A percentile compares a stretch with the other conserved stretches of the same genome.
These are phyloP conservation scores for Phanerotoma sp. DNA, from an alignment of 2,888 invertebrate genomes.

Conservation along the genomic window DNA sequence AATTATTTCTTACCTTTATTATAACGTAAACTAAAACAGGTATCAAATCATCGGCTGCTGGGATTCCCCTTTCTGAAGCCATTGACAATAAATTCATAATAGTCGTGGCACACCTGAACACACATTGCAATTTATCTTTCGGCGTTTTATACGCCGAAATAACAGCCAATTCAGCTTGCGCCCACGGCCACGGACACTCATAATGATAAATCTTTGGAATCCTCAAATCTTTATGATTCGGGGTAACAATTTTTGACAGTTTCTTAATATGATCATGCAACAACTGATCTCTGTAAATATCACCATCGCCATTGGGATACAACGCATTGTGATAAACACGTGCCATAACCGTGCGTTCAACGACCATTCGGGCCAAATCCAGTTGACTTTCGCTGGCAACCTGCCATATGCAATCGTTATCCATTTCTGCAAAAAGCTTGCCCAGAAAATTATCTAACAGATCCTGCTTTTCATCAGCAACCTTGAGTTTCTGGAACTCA, in stretches of 20 bases:
- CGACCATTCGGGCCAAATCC: slow-evolving; percentile 75
- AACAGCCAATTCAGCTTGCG: slow-evolving; percentile 84
- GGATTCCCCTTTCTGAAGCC: slow-evolving; percentile 73
- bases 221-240: slow-evolving; percentile 76
- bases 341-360: slow-evolving; percentile 90
- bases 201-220: slow-evolving; percentile 82
- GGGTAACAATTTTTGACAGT: slow-evolving; percentile 72
- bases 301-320: slow-evolving; percentile 97
- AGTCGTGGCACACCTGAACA: slow-evolving; percentile 85
- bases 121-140: slow-evolving; percentile 80
- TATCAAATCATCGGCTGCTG: slow-evolving; percentile 93
- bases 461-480: slow-evolving; percentile 91
- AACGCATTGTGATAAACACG: slow-evolving; percentile 89
- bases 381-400: slow-evolving; percentile 72
- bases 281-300: slow-evolving; percentile 86
- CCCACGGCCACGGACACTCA: slow-evolving; percentile 95
- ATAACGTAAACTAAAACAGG: slow-evolving; percentile 96
- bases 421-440: slow-evolving; percentile 69
- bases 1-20: slow-evolving; percentile 70
- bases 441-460: slow-evolving; percentile 81
- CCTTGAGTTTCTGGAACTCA: slow-evolving; percentile 76
- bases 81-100: slow-evolving; percentile 92
- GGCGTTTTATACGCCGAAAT: slow-evolving; percentile 91
- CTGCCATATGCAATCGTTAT: slow-evolving; percentile 72
- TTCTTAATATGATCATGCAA: slow-evolving; percentile 87